phyloP scores from a whole-genome alignment of 2,888 invertebrate species.

The Tolmerus cingulatus region DNA sequence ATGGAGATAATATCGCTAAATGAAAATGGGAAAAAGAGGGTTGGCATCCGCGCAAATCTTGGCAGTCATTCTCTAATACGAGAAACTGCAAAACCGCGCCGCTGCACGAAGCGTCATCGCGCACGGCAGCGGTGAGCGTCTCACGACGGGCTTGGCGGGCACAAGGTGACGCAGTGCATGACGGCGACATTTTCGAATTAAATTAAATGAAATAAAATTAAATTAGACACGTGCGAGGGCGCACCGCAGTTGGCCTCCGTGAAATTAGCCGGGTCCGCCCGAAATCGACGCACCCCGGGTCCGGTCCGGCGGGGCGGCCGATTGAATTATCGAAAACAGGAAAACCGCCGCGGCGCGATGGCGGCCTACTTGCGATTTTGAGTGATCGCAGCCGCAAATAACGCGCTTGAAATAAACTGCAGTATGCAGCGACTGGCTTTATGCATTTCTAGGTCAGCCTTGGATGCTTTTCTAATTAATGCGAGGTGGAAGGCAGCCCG shows the following conservation, averaged over 20 bases:
- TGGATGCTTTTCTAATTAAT: constrained; percentile 20
- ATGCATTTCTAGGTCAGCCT: constrained; percentile 23
- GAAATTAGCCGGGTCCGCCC: not conserved
- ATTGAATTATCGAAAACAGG: not conserved
- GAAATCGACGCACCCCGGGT: not conserved
- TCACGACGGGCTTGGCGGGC: not conserved
- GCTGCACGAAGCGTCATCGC: not conserved
- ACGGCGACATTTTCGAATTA: not conserved
- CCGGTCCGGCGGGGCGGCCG: not conserved
- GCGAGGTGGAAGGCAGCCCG: not conserved
- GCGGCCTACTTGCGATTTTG: not conserved
- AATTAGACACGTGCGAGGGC: not conserved
- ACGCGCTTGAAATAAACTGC: constrained; percentile 5
- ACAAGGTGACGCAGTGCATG: not conserved
- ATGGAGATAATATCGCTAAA: not conserved
- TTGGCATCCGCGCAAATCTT: not conserved
- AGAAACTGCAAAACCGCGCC: not conserved
- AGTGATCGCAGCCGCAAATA: not conserved
- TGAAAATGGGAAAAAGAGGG: not conserved
- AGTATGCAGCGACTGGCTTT: not conserved
- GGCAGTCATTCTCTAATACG: not conserved
- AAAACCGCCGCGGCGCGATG: not conserved
- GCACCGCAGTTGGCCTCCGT: not conserved
- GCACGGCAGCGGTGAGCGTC: not conserved
- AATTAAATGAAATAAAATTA: not conserved